Percentiles rank a stretch among this genome's conserved stretches.
Conservation (phyloP, 1,140 invertebrate species). For the Dinothrombium tinctorium region DNA sequence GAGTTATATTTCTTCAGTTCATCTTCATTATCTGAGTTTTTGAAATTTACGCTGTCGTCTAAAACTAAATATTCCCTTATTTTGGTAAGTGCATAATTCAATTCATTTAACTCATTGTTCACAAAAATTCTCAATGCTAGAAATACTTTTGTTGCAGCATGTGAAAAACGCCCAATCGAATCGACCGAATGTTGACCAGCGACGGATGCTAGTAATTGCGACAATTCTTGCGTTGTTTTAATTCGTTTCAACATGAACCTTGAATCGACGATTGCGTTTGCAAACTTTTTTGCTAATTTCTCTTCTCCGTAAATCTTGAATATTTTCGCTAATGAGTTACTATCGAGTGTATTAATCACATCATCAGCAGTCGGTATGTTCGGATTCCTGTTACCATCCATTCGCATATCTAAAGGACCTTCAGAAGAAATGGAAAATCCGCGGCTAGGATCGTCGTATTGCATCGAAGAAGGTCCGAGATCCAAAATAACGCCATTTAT, state of each 20-base stretch:
- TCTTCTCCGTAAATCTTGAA: constrained; percentile 77
- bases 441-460: constrained; percentile 49
- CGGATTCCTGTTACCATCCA: constrained; percentile 43
- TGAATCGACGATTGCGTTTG: constrained; percentile 62
- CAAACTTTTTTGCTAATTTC: constrained; percentile 58
- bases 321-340: constrained; percentile 50
- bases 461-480: constrained; percentile 88
- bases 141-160: constrained; percentile 74
- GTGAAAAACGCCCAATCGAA: constrained; percentile 43
- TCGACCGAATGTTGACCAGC: constrained; percentile 30
- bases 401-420: constrained; percentile 82
- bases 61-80: constrained; percentile 39
- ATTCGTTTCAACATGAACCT: constrained; percentile 52
- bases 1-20: background rate
- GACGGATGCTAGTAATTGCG: constrained; percentile 35
- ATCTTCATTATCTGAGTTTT: background rate
- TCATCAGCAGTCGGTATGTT: constrained; percentile 54
- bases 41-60: background rate
- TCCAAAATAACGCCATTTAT: constrained; percentile 76
- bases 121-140: constrained; percentile 85
- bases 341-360: constrained; percentile 49
- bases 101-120: constrained; percentile 88
- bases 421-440: constrained; percentile 63
- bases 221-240: constrained; percentile 56
- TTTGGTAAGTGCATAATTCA: constrained; percentile 62